Evolutionary conservation across 2,113 vertebrate genomes (phyloP), one percentile per base, ranked within the genome.

Genomic region (Synchiropus splendidus): DNA sequence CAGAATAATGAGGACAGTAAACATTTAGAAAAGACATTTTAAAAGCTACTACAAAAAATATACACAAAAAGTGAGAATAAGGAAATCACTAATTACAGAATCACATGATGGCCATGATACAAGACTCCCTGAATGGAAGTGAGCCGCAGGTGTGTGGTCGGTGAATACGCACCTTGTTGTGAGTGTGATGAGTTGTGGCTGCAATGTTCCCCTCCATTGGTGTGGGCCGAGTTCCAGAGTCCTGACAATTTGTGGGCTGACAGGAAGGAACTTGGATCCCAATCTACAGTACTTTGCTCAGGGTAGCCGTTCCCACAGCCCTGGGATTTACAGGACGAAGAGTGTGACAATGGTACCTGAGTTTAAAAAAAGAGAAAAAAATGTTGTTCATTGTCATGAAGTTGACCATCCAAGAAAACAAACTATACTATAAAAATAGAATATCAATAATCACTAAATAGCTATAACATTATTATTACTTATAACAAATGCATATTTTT

Each of bases 181-280:
- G 87, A 68, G 76, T 90, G 64, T 46, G 87, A 69, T 36, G 83
- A 82, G 1, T 83, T 86, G 31, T 90, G 90, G 78, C 78, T 87
- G 75, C 90, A 90, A 63, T 89, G 91, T 8, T 60, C 1, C 2
- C 85, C 88, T 62, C 90, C 90, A 0, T 90, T 92, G 72, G 85
- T 83, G 82, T 97, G 92, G 49, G 88, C 85, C 0, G 94, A 97
- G 79, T 94, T 98, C 94, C 94, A 98, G 54, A 98, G 90, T 63
- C 94, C 92, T 0, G 92, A 98, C 67, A 98, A 89, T 82, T 98
- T 98, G 83, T 95, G 92, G 61, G 94, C 94, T 30, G 94, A 98
- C 78, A 98, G 85, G 86, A 97, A 97, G 11, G 94, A 97, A 81
- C 94, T 97, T 40, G 94, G 94, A 77, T 98, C 94, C 94, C 94